Percentiles rank a stretch among this genome's conserved stretches.
These are phyloP conservation scores for Hyperoplus lanceolatus DNA, from an alignment of 2,797 vertebrate genomes.

Conservation along the genomic window DNA sequence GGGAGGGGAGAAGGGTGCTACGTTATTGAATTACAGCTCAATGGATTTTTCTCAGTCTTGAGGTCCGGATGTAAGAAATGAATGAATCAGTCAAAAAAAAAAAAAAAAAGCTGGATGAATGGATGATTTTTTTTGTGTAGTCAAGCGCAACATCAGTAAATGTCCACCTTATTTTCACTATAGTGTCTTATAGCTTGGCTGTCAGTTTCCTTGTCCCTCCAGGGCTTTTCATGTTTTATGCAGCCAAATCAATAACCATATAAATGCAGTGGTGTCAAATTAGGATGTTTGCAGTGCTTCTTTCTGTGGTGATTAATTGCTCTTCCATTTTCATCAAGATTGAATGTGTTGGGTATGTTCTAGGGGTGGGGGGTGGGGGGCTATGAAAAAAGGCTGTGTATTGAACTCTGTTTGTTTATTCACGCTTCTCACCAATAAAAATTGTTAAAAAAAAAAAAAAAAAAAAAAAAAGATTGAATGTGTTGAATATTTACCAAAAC, in stretches of 20 bases:
- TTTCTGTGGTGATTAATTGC: slow-evolving; percentile 7
- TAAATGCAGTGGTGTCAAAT: slow-evolving; percentile 45
- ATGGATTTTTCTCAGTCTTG: slow-evolving; percentile 46
- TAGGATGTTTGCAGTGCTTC: slow-evolving; percentile 16
- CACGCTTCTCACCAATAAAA: too few species aligned
- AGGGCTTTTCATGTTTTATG: slow-evolving; percentile 62
- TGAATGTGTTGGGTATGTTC: too few species aligned
- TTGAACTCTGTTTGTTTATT: too few species aligned
- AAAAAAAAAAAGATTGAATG: not conserved
- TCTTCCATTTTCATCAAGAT: slow-evolving; percentile 6
- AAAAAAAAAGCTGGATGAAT: not conserved
- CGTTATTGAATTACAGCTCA: slow-evolving; percentile 51
- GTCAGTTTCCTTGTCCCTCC: slow-evolving; percentile 26
- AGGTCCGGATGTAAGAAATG: slow-evolving; percentile 43
- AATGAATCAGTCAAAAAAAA: slow-evolving; percentile 30
- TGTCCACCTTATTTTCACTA: not conserved
- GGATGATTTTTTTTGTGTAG: slow-evolving; percentile 4
- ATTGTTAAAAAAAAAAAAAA: too few species aligned
- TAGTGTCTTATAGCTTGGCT: slow-evolving; percentile 24
- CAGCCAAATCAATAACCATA: slow-evolving; percentile 54
- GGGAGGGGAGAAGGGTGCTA: slow-evolving; percentile 21
- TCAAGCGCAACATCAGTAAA: slow-evolving; percentile 3
- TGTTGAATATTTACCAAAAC: not conserved
- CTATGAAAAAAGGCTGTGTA: too few species aligned
- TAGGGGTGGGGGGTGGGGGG: too few species aligned